phyloP scores from a whole-genome alignment of 2,888 invertebrate species.

The Philhelius pedissequus region DNA sequence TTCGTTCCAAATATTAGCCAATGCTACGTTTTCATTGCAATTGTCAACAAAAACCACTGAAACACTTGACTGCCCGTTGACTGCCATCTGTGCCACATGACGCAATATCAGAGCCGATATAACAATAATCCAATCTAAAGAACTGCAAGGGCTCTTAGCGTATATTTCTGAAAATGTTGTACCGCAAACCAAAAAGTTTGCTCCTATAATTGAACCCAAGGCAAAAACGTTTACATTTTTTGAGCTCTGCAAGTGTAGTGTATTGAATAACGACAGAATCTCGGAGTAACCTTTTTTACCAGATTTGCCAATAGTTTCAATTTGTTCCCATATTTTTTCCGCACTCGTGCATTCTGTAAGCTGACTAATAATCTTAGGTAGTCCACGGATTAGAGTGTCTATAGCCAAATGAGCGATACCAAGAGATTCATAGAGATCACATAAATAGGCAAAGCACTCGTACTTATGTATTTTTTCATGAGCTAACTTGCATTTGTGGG shows the following conservation, averaged over 20 bases:
- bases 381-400: constrained; percentile 82
- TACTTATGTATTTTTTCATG: constrained; percentile 83
- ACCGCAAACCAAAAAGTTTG: constrained; percentile 82
- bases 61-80: constrained; percentile 86
- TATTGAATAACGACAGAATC: constrained; percentile 80
- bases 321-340: constrained; percentile 70
- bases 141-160: constrained; percentile 69
- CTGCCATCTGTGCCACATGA: constrained; percentile 88
- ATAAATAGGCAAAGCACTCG: constrained; percentile 85
- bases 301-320: constrained; percentile 74
- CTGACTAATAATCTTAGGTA: constrained; percentile 79
- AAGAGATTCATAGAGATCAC: constrained; percentile 83
- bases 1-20: constrained; percentile 71
- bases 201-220: constrained; percentile 84
- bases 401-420: constrained; percentile 90
- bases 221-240: constrained; percentile 86
- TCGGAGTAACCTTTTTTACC: constrained; percentile 60
- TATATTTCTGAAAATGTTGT: constrained; percentile 82
- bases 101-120: constrained; percentile 86
- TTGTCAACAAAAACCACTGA: constrained; percentile 62
- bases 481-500: constrained; percentile 81
- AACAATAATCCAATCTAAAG: constrained; percentile 77
- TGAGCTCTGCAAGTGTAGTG: constrained; percentile 84
- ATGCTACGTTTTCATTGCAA: constrained; percentile 62
- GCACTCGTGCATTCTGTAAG: constrained; percentile 28